These are phyloP conservation scores for Hyalella azteca DNA, from an alignment of 2,888 invertebrate genomes.

Conservation along the genomic window DNA sequence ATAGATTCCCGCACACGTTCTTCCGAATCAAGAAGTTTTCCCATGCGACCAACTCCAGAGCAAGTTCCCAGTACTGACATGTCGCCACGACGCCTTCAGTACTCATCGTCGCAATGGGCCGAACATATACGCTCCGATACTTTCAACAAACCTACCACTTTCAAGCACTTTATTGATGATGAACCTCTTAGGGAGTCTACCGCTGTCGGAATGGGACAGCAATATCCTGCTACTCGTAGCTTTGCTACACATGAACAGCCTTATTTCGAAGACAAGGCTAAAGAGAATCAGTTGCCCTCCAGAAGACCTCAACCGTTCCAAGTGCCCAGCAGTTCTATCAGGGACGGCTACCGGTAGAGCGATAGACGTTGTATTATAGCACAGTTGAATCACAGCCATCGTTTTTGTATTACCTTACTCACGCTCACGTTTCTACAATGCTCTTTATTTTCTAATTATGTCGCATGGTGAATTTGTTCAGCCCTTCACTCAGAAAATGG, in stretches of 20 bases:
- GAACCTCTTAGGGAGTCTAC: neutral
- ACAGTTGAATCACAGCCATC: no score
- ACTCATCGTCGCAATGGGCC: neutral
- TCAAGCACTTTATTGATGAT: slow-evolving; percentile 15
- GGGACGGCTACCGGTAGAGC: slow-evolving; percentile 6
- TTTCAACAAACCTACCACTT: neutral
- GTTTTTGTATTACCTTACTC: no score
- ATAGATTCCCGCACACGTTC: neutral
- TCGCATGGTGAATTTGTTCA: no score
- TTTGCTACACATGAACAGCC: neutral
- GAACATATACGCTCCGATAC: neutral
- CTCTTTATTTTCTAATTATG: no score
- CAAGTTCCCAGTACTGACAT: neutral
- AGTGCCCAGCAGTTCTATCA: neutral
- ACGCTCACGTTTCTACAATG: no score
- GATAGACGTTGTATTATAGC: no score
- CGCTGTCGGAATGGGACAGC: neutral
- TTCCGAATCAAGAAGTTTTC: neutral
- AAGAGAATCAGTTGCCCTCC: neutral
- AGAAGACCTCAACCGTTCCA: slow-evolving; percentile 13
- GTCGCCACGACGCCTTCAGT: neutral
- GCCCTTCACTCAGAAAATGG: no score
- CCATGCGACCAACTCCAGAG: neutral
- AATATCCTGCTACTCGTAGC: neutral
- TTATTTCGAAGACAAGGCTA: neutral